These are phyloP conservation scores for Otus scops DNA, from an alignment of 2,797 vertebrate species.

Conservation along the genomic window DNA sequence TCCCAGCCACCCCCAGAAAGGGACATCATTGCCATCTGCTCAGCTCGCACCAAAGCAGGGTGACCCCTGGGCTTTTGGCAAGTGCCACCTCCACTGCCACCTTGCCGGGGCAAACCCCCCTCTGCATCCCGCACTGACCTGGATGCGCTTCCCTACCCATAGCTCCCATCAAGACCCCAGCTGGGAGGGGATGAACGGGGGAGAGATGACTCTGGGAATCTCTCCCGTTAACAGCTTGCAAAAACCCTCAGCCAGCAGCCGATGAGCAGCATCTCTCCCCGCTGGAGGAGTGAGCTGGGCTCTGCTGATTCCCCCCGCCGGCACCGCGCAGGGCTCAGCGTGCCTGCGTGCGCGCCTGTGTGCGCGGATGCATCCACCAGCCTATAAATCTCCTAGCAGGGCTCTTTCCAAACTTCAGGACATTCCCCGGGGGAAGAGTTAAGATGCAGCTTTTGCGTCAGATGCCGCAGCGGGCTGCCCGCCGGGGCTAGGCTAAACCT, in stretches of 20 bases:
- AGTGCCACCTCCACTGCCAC: background rate
- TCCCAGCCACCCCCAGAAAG: background rate
- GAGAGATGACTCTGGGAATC: background rate
- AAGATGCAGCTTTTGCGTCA: constrained; percentile 70
- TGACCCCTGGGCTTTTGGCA: background rate
- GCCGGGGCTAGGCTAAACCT: constrained; percentile 67
- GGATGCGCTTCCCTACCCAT: background rate
- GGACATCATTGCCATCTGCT: background rate
- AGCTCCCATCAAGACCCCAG: background rate
- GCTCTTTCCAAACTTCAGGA: constrained; percentile 56
- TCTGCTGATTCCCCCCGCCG: background rate
- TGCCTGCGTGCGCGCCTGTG: background rate
- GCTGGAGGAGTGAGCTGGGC: background rate
- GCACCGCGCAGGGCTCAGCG: background rate
- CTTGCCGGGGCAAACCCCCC: background rate
- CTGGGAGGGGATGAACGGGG: background rate
- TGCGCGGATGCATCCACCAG: background rate
- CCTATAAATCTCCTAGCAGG: constrained; percentile 66
- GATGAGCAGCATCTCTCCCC: background rate
- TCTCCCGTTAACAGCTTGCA: fast-evolving
- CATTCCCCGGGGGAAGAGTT: constrained; percentile 68
- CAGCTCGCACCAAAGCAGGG: background rate
- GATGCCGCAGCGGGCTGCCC: constrained; percentile 57
- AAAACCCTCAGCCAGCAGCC: background rate
- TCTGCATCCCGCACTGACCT: fast-evolving